phyloP scores from a whole-genome alignment of 2,797 vertebrate genomes.

The Poecile montanus region DNA sequence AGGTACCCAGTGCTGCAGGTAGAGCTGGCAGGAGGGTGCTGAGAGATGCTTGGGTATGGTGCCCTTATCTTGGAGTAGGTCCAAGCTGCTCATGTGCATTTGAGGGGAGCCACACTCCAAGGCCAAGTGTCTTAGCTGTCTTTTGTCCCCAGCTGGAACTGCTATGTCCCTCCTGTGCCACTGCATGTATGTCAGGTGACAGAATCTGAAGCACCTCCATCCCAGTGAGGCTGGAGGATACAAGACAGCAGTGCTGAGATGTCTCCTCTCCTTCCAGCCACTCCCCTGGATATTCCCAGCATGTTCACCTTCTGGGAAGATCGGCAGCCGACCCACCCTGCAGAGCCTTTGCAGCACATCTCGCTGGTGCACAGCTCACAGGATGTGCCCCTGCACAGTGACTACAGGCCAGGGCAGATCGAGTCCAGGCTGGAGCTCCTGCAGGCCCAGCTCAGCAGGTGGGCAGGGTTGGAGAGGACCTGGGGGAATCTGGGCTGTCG shows the following conservation, averaged over 20 bases:
- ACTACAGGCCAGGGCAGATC: slow-evolving; percentile 81
- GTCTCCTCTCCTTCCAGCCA: slow-evolving; percentile 47
- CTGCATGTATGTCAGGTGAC: accelerated
- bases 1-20: slow-evolving; percentile 65
- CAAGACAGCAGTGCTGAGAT: not conserved
- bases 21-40: not conserved
- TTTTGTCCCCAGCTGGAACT: not conserved
- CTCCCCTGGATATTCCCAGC: slow-evolving; percentile 80
- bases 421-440: slow-evolving; percentile 90
- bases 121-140: not conserved
- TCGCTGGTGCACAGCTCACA: slow-evolving; percentile 74
- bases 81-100: accelerated
- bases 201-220: not conserved
- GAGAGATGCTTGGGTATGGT: not conserved
- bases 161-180: not conserved
- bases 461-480: not conserved
- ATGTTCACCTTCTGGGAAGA: slow-evolving; percentile 88
- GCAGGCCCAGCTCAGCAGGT: slow-evolving; percentile 93
- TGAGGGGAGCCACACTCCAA: not conserved
- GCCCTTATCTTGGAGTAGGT: not conserved
- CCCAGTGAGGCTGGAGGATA: not conserved
- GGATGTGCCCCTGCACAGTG: slow-evolving; percentile 68
- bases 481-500: not conserved
- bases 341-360: slow-evolving; percentile 76
- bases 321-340: slow-evolving; percentile 68